phyloP scores from a whole-genome alignment of 2,888 invertebrate species.

The Cotesia congregata region DNA sequence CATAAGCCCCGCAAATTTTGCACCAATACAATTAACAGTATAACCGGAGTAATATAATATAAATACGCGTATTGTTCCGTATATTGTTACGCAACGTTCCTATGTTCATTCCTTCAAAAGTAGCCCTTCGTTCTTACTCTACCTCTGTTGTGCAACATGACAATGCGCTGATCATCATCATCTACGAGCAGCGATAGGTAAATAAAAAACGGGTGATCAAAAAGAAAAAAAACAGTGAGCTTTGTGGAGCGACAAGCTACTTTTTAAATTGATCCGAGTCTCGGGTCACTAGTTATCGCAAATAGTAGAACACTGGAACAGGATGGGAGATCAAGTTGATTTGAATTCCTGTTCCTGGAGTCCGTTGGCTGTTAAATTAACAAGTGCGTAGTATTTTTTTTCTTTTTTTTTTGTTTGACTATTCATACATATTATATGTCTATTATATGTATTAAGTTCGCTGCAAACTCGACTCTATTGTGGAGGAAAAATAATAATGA shows the following conservation, averaged over 20 bases:
- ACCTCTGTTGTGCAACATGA: too few species aligned
- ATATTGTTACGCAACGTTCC: neutral
- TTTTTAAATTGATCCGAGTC: neutral
- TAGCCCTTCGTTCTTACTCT: too few species aligned
- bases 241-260: neutral
- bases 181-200: too few species aligned
- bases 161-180: too few species aligned
- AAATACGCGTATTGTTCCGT: neutral
- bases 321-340: neutral
- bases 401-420: too few species aligned
- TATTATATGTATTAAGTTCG: neutral
- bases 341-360: neutral
- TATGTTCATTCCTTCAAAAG: neutral
- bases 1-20: slow-evolving; percentile 22
- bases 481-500: neutral
- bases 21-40: neutral
- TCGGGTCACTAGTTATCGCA: neutral
- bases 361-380: neutral
- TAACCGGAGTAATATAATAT: neutral
- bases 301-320: neutral
- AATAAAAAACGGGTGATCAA: too few species aligned
- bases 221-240: neutral
- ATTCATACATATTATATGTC: too few species aligned
- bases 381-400: neutral
- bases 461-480: neutral